Conservation (phyloP, 1,140 invertebrate genomes). For the Odontomachus brunneus region DNA sequence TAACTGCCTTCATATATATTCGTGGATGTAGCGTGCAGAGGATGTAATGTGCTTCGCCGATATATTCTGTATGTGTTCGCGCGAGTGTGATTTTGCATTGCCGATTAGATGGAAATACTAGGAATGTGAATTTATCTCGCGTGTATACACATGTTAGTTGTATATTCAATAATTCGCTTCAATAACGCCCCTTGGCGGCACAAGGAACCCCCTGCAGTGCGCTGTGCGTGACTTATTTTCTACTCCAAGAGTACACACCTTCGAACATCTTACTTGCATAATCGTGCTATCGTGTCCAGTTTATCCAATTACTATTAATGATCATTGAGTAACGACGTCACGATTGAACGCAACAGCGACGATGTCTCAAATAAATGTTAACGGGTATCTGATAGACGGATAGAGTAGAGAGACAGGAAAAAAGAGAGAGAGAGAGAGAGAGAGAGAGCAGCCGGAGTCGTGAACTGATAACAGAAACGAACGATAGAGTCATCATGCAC, state of each 20-base stretch:
- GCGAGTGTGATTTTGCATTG: background rate
- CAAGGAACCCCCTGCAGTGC: conserved; percentile 31
- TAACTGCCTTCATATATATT: background rate
- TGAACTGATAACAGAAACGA: conserved; percentile 32
- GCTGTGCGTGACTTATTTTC: conserved; percentile 28
- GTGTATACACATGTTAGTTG: conserved; percentile 16
- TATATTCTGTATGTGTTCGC: background rate
- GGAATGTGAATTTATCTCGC: background rate
- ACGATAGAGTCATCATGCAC: conserved; percentile 56
- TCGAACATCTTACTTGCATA: conserved; percentile 12
- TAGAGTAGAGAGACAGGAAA: too few relatives aligned
- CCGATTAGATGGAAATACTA: background rate
- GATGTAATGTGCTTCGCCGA: conserved; percentile 24
- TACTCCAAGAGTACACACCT: conserved; percentile 8
- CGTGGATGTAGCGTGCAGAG: conserved; percentile 36
- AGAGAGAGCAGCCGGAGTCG: conserved; percentile 27
- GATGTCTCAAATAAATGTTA: conserved; percentile 61
- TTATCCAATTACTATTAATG: conserved; percentile 1
- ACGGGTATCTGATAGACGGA: conserved; percentile 83
- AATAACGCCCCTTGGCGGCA: background rate
- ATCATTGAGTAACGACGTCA: background rate
- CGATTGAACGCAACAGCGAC: conserved; percentile 34
- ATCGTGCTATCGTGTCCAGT: conserved; percentile 1
- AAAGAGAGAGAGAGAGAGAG: background rate
- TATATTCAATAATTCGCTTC: background rate